A percentile compares a stretch with the other conserved stretches of the same genome.
These are phyloP conservation scores for Melanotaenia parkinsoni DNA, from an alignment of 2,797 vertebrate genomes.

Conservation along the genomic window DNA sequence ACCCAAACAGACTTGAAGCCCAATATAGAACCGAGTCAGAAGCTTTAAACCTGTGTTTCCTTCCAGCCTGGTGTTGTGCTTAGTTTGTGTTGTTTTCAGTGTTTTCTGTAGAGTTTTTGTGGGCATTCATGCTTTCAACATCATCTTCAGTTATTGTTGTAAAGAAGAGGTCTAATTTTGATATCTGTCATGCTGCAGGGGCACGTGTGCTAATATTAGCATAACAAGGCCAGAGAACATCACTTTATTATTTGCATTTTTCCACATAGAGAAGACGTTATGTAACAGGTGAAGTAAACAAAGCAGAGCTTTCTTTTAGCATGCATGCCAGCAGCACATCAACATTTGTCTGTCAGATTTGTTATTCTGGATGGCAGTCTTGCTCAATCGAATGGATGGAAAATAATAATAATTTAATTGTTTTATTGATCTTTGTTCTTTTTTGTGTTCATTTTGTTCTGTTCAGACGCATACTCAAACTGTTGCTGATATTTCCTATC, in stretches of 20 bases:
- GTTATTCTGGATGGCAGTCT: constrained; percentile 20
- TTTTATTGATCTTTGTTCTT: neutral
- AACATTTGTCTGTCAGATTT: constrained; percentile 49
- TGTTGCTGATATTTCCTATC: constrained; percentile 32
- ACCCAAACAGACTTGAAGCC: constrained; percentile 39
- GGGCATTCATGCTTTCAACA: constrained; percentile 8
- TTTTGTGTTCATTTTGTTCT: constrained; percentile 2
- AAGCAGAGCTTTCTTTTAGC: constrained; percentile 16
- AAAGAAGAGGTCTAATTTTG: neutral
- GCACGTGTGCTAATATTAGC: neutral
- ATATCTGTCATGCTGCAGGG: neutral
- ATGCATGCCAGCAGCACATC: neutral
- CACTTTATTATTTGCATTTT: constrained; percentile 12
- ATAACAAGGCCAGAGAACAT: neutral
- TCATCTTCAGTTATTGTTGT: neutral
- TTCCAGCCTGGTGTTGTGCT: constrained; percentile 32
- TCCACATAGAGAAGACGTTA: neutral
- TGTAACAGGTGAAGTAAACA: neutral
- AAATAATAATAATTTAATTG: neutral
- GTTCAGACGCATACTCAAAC: constrained; percentile 32
- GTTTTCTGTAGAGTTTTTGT: constrained; percentile 44
- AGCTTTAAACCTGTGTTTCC: constrained; percentile 33
- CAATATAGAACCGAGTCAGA: constrained; percentile 48
- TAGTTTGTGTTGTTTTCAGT: constrained; percentile 26
- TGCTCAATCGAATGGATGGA: constrained; percentile 15